Evolutionary conservation across 2,797 vertebrate species (phyloP).

Genomic region (Micrastur ruficollis): DNA sequence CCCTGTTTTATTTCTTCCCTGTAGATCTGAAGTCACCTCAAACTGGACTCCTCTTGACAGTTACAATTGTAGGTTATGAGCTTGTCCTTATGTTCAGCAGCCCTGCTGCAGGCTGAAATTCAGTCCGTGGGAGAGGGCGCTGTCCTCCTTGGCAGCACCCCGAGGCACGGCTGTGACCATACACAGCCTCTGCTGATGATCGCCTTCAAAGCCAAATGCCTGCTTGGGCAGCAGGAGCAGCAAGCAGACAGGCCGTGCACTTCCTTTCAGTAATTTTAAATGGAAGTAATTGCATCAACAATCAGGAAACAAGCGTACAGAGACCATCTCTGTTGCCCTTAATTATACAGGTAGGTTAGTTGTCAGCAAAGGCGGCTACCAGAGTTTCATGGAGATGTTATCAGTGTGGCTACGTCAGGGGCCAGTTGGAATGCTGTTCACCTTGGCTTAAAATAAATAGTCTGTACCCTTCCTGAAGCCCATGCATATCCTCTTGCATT

Average conservation of each 20-base stretch:
- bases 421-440: neutral
- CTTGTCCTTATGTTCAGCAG: neutral
- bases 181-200: neutral
- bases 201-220: neutral
- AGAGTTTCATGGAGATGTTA: neutral
- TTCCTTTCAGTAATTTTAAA: neutral
- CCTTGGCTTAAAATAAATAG: neutral
- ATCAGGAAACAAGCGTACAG: neutral
- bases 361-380: neutral
- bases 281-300: neutral
- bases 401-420: neutral
- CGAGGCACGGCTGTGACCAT: rapidly evolving
- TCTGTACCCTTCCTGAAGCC: neutral
- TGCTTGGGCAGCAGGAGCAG: neutral
- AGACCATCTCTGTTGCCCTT: neutral
- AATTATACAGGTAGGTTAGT: neutral
- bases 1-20: neutral
- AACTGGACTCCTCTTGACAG: neutral
- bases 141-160: neutral
- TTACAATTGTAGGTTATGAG: neutral
- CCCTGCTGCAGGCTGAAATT: neutral
- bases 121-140: neutral
- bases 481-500: neutral
- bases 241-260: neutral
- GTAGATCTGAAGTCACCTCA: neutral